Conservation (phyloP, 2,888 invertebrate genomes). For the Vanessa cardui region DNA sequence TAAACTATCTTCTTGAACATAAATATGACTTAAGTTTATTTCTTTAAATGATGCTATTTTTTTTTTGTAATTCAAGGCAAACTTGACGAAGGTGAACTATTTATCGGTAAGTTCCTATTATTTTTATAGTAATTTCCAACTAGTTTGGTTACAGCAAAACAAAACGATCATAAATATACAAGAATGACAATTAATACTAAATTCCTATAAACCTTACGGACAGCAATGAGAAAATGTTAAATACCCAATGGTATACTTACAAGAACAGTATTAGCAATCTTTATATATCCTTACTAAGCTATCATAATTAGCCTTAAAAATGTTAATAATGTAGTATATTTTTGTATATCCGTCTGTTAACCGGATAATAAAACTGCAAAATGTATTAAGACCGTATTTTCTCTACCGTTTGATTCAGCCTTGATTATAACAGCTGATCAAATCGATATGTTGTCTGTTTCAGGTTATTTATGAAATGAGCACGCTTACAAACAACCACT, state of each 20-base stretch:
- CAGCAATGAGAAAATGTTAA: no score
- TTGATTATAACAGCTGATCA: conserved; percentile 2
- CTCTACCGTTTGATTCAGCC: background rate
- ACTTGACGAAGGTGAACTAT: background rate
- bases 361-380: background rate
- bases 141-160: background rate
- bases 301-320: no score
- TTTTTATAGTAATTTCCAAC: background rate
- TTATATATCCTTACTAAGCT: no score
- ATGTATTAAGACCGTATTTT: background rate
- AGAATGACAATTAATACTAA: no score
- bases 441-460: background rate
- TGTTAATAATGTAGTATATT: background rate
- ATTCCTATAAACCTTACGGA: no score
- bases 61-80: background rate
- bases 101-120: background rate
- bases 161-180: background rate
- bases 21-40: conserved; percentile 1
- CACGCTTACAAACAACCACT: background rate
- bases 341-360: background rate
- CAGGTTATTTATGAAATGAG: background rate
- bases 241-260: no score
- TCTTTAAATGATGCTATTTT: background rate
- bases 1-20: conserved; percentile 7
- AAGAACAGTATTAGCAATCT: no score